Conservation (phyloP, 2,113 vertebrate genomes). For the Sinocyclocheilus rhinocerous region DNA sequence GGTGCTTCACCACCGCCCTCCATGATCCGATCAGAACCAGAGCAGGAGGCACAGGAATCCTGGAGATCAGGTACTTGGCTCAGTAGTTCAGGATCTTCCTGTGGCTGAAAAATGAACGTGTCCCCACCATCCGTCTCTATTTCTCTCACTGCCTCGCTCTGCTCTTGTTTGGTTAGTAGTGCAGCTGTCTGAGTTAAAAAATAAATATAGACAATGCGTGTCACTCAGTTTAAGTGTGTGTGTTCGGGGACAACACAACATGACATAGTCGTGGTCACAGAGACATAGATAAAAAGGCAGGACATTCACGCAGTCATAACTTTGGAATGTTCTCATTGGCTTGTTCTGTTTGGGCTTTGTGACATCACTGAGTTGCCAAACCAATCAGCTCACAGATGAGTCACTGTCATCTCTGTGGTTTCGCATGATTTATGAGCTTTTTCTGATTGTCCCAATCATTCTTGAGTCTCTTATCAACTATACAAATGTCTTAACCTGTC, state of each 20-base stretch:
- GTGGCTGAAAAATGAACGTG: not conserved
- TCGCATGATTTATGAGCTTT: not conserved
- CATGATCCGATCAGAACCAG: slow-evolving; percentile 64
- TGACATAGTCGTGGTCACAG: not conserved
- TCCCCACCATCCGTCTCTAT: not conserved
- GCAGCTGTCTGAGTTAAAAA: slow-evolving; percentile 67
- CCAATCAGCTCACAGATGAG: not conserved
- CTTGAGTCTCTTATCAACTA: not conserved
- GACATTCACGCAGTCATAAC: not conserved
- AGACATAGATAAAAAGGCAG: not conserved
- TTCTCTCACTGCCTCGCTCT: slow-evolving; percentile 36
- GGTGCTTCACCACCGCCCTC: slow-evolving; percentile 70
- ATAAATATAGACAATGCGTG: slow-evolving; percentile 76
- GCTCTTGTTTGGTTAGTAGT: slow-evolving; percentile 52
- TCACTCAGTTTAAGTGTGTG: slow-evolving; percentile 40
- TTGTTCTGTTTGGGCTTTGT: not conserved
- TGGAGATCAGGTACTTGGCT: slow-evolving; percentile 13
- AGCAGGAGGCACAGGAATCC: slow-evolving; percentile 7
- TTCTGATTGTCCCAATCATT: not conserved
- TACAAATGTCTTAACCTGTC: not conserved
- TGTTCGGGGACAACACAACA: slow-evolving; percentile 16
- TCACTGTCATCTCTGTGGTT: slow-evolving; percentile 18
- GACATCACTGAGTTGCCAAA: slow-evolving; percentile 10
- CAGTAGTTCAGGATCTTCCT: not conserved
- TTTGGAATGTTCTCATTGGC: slow-evolving; percentile 2